A percentile compares a stretch with the other conserved stretches of the same genome.
phyloP scores from a whole-genome alignment of 1,140 invertebrate genomes.

The Platorchestia sp. region DNA sequence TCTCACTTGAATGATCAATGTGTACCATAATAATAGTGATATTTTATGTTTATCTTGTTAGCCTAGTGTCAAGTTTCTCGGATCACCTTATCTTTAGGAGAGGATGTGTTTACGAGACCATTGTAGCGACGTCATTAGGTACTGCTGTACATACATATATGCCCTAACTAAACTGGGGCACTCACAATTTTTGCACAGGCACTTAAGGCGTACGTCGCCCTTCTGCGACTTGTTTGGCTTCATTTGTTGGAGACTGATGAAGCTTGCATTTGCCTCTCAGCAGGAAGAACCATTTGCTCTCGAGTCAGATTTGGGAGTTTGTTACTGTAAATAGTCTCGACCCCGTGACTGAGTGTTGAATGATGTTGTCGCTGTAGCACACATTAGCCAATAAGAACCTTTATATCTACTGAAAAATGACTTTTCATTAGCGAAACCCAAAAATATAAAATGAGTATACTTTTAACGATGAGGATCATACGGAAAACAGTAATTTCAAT shows the following conservation, averaged over 20 bases:
- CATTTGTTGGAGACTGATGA: not conserved
- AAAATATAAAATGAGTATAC: too few species aligned
- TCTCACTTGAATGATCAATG: not conserved
- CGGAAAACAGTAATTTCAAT: too few species aligned
- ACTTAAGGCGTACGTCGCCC: not conserved
- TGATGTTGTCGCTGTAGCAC: too few species aligned
- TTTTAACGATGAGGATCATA: too few species aligned
- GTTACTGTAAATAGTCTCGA: too few species aligned
- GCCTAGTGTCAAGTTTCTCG: not conserved
- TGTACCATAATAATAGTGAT: not conserved
- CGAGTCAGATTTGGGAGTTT: too few species aligned
- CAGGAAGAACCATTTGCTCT: not conserved
- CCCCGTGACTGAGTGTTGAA: too few species aligned
- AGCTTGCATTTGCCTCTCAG: not conserved
- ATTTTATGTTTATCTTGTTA: not conserved
- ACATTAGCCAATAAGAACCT: too few species aligned
- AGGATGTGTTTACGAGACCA: not conserved
- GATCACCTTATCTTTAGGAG: not conserved
- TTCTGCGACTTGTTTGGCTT: not conserved
- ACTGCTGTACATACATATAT: not conserved
- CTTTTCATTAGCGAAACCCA: too few species aligned
- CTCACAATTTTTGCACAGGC: not conserved
- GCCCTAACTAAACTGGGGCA: not conserved
- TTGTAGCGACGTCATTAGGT: not conserved
- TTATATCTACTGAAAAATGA: too few species aligned